Percentiles rank a stretch among this genome's conserved stretches.
These are phyloP conservation scores for Periophthalmus modestus DNA, from an alignment of 2,113 vertebrate genomes.

Conservation along the genomic window DNA sequence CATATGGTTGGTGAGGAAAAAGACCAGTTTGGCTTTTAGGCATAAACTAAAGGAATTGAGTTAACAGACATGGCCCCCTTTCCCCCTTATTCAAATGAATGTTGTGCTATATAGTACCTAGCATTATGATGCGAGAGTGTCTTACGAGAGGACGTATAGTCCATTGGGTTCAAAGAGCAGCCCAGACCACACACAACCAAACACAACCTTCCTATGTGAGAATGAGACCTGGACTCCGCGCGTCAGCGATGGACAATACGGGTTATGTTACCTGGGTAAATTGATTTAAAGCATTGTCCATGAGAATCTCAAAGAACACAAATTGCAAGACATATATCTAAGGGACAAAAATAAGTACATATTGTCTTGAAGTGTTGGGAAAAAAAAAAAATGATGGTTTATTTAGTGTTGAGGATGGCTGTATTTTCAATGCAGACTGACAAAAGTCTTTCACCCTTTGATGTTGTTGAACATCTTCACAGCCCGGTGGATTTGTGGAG, in stretches of 20 bases:
- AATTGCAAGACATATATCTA: not conserved
- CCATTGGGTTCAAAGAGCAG: slow-evolving; percentile 10
- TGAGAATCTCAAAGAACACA: not conserved
- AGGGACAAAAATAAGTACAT: not conserved
- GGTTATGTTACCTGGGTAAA: not conserved
- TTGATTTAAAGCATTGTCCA: not conserved
- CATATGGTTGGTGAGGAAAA: not conserved
- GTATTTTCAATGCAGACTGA: slow-evolving; percentile 14
- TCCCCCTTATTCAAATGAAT: too few species aligned
- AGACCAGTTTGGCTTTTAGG: not conserved
- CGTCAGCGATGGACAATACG: not conserved
- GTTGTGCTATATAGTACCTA: slow-evolving; percentile 23
- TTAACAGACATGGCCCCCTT: slow-evolving; percentile 10
- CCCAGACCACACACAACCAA: slow-evolving; percentile 2
- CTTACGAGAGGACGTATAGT: slow-evolving; percentile 10
- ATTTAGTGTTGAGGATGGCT: not conserved
- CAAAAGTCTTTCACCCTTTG: not conserved
- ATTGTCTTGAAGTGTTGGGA: not conserved
- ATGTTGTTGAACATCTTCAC: not conserved
- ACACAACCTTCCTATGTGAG: slow-evolving; percentile 15
- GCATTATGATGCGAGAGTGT: slow-evolving; percentile 17
- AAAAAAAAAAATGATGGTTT: not conserved
- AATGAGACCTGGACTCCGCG: slow-evolving; percentile 1
- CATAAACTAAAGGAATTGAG: not conserved
- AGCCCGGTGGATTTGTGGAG: slow-evolving; percentile 18